Evolutionary conservation across 2,888 invertebrate species (phyloP).

Genomic region (Dicyrtoma fusca): DNA sequence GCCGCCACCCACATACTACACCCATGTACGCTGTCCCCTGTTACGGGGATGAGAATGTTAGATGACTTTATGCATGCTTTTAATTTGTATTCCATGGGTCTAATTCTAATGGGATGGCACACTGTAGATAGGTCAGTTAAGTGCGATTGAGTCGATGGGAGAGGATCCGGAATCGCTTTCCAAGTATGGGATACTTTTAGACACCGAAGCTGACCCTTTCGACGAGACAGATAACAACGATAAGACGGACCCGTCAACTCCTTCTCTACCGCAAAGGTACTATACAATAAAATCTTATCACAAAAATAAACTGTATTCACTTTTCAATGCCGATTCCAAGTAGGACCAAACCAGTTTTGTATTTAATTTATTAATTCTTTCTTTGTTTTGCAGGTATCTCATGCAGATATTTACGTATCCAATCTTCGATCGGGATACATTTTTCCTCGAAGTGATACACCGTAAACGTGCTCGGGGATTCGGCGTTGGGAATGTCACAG

Average conservation of each 20-base stretch:
- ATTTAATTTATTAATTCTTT: too few species aligned
- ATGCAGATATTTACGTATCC: slow-evolving; percentile 63
- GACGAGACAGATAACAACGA: slow-evolving; percentile 22
- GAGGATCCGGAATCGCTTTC: slow-evolving; percentile 58
- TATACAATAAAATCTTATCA: too few species aligned
- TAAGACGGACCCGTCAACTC: background rate
- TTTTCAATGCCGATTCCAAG: too few species aligned
- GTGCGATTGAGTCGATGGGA: slow-evolving; percentile 59
- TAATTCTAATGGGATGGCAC: background rate
- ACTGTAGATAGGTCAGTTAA: slow-evolving; percentile 57
- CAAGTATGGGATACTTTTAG: slow-evolving; percentile 60
- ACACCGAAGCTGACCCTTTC: slow-evolving; percentile 60
- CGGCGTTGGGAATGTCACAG: slow-evolving; percentile 62
- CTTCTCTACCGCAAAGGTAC: slow-evolving; percentile 14
- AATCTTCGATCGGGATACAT: slow-evolving; percentile 61
- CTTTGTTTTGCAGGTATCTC: slow-evolving; percentile 58
- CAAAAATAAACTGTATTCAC: too few species aligned
- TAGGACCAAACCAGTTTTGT: too few species aligned
- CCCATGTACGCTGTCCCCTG: slow-evolving; percentile 58
- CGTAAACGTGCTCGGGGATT: slow-evolving; percentile 62
- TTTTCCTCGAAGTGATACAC: slow-evolving; percentile 63
- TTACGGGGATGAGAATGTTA: background rate
- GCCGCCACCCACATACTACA: slow-evolving; percentile 61
- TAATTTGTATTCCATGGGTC: background rate
- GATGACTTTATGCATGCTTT: background rate